These are phyloP conservation scores for Addax nasomaculatus DNA, from an alignment of 2,113 vertebrate genomes.

Conservation along the genomic window DNA sequence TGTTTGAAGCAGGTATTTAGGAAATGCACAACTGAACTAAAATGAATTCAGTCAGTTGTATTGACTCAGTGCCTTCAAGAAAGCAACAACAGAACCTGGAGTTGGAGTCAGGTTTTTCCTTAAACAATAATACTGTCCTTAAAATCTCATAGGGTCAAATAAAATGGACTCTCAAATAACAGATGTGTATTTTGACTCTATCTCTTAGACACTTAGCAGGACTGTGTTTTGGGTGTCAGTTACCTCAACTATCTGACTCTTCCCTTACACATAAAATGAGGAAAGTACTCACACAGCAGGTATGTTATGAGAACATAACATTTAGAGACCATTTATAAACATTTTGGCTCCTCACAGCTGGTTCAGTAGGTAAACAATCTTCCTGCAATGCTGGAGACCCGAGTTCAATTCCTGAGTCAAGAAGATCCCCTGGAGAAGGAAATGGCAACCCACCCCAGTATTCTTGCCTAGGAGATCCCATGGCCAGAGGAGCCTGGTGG, in stretches of 20 bases:
- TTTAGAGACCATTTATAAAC: neutral
- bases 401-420: neutral
- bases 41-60: neutral
- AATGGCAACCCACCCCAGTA: neutral
- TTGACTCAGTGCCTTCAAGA: neutral
- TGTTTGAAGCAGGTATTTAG: neutral
- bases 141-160: neutral
- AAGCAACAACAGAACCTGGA: neutral
- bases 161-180: neutral
- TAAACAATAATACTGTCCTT: neutral
- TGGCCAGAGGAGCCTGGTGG: neutral
- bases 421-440: neutral
- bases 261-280: neutral
- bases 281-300: neutral
- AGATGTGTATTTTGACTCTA: neutral
- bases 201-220: neutral
- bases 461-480: neutral
- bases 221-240: neutral
- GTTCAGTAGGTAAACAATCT: neutral
- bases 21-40: neutral
- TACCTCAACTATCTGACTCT: neutral
- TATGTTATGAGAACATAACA: neutral
- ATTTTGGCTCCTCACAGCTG: neutral
- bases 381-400: neutral
- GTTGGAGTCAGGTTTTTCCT: neutral